Evolutionary conservation across 1,140 invertebrate genomes (phyloP).

Genomic region (Hylaeus volcanicus): DNA sequence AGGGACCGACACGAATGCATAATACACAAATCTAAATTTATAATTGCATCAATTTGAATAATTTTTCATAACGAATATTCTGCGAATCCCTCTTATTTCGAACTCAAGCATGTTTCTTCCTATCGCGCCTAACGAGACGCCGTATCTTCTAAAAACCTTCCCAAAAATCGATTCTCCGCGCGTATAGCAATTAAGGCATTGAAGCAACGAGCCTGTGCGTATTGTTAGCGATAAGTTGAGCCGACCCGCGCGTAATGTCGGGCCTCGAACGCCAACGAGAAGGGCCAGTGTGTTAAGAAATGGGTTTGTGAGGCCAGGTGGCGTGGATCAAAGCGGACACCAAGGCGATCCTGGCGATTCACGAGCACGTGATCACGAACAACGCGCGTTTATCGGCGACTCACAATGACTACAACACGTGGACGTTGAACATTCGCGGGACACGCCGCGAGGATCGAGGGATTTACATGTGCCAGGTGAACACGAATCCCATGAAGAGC

Average conservation of each 20-base stretch:
- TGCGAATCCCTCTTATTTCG: background rate
- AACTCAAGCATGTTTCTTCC: background rate
- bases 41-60: background rate
- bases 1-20: too few relatives aligned
- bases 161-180: background rate
- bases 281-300: conserved; percentile 48
- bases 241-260: background rate
- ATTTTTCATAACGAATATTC: background rate
- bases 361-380: conserved; percentile 95
- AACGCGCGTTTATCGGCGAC: conserved; percentile 91
- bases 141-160: too few relatives aligned
- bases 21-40: background rate
- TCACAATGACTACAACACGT: conserved; percentile 93
- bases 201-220: conserved; percentile 1
- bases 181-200: background rate
- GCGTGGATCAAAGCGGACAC: conserved; percentile 96
- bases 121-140: too few relatives aligned
- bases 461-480: conserved; percentile 95
- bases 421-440: conserved; percentile 91
- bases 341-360: conserved; percentile 94
- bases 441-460: conserved; percentile 92
- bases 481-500: conserved; percentile 96
- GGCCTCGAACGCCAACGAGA: background rate
- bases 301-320: conserved; percentile 83
- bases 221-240: background rate